A percentile compares a stretch with the other conserved stretches of the same genome.
These are phyloP conservation scores for Pelvicachromis taeniatus DNA, from an alignment of 2,113 vertebrate species.

Conservation along the genomic window DNA sequence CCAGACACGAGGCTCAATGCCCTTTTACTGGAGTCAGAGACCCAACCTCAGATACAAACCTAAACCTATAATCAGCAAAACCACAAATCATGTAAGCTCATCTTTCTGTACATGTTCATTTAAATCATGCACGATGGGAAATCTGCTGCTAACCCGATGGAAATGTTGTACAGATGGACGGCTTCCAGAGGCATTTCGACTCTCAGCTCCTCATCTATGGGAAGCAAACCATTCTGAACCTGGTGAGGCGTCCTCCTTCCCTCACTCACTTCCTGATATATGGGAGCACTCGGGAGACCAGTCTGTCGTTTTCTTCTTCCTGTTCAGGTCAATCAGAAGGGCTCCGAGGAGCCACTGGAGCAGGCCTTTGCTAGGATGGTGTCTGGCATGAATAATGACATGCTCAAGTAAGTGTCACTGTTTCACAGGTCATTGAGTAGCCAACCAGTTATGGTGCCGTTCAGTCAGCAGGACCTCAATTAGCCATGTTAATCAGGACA, in stretches of 20 bases:
- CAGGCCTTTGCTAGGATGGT: constrained; percentile 91
- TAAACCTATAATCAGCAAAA: constrained; percentile 91
- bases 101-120: neutral
- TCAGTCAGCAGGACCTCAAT: neutral
- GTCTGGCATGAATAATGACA: constrained; percentile 81
- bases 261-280: neutral
- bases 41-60: constrained; percentile 98
- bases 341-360: constrained; percentile 93
- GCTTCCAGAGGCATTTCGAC: constrained; percentile 92
- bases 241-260: constrained; percentile 74
- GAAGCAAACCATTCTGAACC: constrained; percentile 91
- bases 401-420: constrained; percentile 80
- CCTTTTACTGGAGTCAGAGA: constrained; percentile 97
- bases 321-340: constrained; percentile 93
- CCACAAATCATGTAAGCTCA: constrained; percentile 74
- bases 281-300: too few species aligned
- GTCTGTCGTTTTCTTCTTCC: neutral
- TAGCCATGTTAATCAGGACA: too few species aligned
- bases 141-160: neutral
- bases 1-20: constrained; percentile 96
- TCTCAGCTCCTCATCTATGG: constrained; percentile 95
- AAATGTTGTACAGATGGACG: constrained; percentile 39
- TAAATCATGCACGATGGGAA: fast-evolving
- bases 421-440: neutral
- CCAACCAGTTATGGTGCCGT: too few species aligned